phyloP scores from a whole-genome alignment of 2,888 invertebrate genomes.

The Enoplolaimus lenunculus region DNA sequence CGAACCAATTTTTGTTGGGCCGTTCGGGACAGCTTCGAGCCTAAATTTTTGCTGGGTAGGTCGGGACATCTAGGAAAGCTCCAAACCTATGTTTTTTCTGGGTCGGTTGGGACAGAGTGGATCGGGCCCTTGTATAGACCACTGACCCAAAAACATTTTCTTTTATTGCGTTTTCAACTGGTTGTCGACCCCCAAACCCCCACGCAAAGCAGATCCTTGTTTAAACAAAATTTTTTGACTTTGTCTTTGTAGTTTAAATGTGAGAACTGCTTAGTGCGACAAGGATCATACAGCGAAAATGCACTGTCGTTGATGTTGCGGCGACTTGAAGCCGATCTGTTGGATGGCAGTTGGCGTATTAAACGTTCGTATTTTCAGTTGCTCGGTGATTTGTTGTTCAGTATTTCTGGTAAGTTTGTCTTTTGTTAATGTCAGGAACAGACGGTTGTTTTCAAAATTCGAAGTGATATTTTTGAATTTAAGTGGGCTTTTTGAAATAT shows the following conservation, averaged over 20 bases:
- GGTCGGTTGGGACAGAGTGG: slow-evolving; percentile 6
- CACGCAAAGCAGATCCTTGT: too few relatives aligned
- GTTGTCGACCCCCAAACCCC: slow-evolving; percentile 86
- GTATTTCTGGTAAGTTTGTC: too few relatives aligned
- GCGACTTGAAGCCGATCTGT: slow-evolving; percentile 77
- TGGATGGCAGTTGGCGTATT: slow-evolving; percentile 97
- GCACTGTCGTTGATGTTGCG: slow-evolving; percentile 81
- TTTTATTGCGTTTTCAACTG: slow-evolving; percentile 86
- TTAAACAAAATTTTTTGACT: too few relatives aligned
- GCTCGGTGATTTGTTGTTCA: too few relatives aligned
- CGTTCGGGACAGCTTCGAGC: too few relatives aligned
- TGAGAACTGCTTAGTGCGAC: too few relatives aligned
- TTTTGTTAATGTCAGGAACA: too few relatives aligned
- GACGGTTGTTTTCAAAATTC: slow-evolving; percentile 83
- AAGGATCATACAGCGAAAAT: slow-evolving; percentile 84
- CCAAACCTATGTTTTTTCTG: too few relatives aligned
- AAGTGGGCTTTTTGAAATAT: slow-evolving; percentile 13
- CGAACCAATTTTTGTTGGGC: too few relatives aligned
- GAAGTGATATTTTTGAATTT: slow-evolving; percentile 50
- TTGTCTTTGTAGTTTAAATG: too few relatives aligned
- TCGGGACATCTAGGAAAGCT: too few relatives aligned
- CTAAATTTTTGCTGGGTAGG: too few relatives aligned
- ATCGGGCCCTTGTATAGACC: slow-evolving; percentile 81
- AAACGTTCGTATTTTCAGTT: slow-evolving; percentile 80
- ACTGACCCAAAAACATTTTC: slow-evolving; percentile 99